phyloP scores from a whole-genome alignment of 2,888 invertebrate species.

The Ctenicera cuprea region DNA sequence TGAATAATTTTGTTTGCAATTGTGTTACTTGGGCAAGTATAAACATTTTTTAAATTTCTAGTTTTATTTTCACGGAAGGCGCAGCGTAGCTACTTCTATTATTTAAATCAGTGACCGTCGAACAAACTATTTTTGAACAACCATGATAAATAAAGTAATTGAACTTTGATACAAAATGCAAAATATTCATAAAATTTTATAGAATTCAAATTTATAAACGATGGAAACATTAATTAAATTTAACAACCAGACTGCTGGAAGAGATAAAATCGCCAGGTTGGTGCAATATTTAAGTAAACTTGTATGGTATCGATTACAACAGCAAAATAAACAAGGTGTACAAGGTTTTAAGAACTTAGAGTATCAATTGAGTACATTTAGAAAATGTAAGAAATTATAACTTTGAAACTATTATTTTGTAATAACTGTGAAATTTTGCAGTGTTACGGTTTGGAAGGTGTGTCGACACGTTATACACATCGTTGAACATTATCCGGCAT shows the following conservation, averaged over 20 bases:
- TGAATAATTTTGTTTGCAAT: too few species aligned
- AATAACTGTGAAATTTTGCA: conserved; percentile 71
- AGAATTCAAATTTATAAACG: conserved; percentile 26
- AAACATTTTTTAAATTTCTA: too few species aligned
- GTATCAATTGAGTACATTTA: conserved; percentile 87
- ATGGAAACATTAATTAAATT: conserved; percentile 73
- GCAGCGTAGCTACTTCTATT: too few species aligned
- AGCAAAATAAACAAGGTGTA: conserved; percentile 79
- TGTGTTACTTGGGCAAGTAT: too few species aligned
- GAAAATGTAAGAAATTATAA: conserved; percentile 81
- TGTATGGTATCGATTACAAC: conserved; percentile 85
- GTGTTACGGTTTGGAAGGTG: conserved; percentile 91
- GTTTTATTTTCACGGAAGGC: too few species aligned
- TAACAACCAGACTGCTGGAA: conserved; percentile 73
- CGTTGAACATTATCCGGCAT: conserved; percentile 82
- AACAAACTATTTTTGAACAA: too few species aligned
- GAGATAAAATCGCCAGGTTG: conserved; percentile 76
- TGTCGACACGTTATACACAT: conserved; percentile 86
- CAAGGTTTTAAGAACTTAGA: conserved; percentile 88
- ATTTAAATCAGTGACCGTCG: too few species aligned
- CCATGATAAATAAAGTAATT: too few species aligned
- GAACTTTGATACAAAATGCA: too few species aligned
- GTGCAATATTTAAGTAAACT: conserved; percentile 88
- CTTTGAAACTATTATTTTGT: conserved; percentile 47
- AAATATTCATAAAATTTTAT: too few species aligned